These are phyloP conservation scores for Leptobrachium leishanense DNA, from an alignment of 2,113 vertebrate species.

Conservation along the genomic window DNA sequence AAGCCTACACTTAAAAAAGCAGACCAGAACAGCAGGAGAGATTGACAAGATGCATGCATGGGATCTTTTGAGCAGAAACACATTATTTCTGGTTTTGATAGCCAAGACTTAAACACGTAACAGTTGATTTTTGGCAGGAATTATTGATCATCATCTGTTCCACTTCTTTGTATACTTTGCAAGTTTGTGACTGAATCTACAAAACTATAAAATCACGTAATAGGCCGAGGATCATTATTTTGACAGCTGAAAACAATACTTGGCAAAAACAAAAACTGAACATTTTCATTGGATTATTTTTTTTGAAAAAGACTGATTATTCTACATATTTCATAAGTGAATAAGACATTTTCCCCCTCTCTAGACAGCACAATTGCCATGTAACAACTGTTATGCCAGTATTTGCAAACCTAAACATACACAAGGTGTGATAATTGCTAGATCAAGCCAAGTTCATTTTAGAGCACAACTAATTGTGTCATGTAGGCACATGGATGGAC, in stretches of 20 bases:
- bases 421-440: too few relatives aligned
- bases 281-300: constrained; percentile 10
- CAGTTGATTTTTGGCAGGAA: constrained; percentile 13
- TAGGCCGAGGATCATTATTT: constrained; percentile 25
- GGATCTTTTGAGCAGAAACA: constrained; percentile 6
- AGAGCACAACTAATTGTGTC: too few relatives aligned
- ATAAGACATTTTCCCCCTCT: too few relatives aligned
- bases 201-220: constrained; percentile 6
- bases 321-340: too few relatives aligned
- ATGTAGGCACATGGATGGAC: too few relatives aligned
- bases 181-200: not conserved
- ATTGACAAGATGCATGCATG: not conserved
- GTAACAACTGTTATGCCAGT: too few relatives aligned
- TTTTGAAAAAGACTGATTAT: not conserved
- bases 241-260: constrained; percentile 39
- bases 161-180: constrained; percentile 14
- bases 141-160: not conserved
- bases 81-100: constrained; percentile 13
- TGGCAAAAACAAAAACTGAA: constrained; percentile 25
- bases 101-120: not conserved
- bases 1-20: not conserved
- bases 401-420: too few relatives aligned
- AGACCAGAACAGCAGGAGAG: not conserved
- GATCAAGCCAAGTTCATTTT: too few relatives aligned
- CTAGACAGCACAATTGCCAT: too few relatives aligned